A percentile compares a stretch with the other conserved stretches of the same genome.
Conservation (phyloP, 2,113 vertebrate species). For the Ursus arctos region DNA sequence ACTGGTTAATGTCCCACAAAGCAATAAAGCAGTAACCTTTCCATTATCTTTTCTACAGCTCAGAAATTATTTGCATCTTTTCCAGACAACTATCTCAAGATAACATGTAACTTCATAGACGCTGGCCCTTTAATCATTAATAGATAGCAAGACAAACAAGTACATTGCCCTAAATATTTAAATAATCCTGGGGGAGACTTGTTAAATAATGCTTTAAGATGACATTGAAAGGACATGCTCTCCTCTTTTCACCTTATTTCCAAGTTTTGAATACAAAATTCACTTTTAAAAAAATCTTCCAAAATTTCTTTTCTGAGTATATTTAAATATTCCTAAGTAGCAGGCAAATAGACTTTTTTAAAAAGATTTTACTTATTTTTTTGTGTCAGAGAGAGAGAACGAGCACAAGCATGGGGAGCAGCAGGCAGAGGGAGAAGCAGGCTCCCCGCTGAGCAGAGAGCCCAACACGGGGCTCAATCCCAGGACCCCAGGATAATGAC, state of each 20-base stretch:
- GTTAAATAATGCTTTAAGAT: background rate
- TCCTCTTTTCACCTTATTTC: background rate
- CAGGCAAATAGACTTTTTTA: background rate
- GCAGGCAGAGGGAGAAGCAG: too few species aligned
- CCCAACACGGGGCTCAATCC: too few species aligned
- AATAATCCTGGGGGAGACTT: background rate
- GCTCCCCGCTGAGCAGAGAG: too few species aligned
- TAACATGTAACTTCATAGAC: background rate
- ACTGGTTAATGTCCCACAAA: background rate
- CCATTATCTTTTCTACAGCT: background rate
- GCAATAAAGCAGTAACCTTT: background rate
- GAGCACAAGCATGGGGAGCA: too few species aligned
- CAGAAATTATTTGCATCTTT: slow-evolving; percentile 1
- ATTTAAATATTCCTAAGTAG: background rate
- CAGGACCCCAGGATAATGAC: too few species aligned
- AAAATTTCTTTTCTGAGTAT: background rate
- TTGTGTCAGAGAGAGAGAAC: too few species aligned
- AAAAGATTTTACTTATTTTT: too few species aligned
- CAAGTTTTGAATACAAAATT: background rate
- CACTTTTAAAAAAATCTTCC: background rate
- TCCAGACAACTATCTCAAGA: background rate
- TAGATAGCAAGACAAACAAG: slow-evolving; percentile 3
- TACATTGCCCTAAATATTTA: slow-evolving; percentile 2
- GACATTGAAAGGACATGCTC: background rate
- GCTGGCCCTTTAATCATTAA: slow-evolving; percentile 12